Evolutionary conservation across 2,113 vertebrate species (phyloP).

Genomic region (Coptodon rendalli): DNA sequence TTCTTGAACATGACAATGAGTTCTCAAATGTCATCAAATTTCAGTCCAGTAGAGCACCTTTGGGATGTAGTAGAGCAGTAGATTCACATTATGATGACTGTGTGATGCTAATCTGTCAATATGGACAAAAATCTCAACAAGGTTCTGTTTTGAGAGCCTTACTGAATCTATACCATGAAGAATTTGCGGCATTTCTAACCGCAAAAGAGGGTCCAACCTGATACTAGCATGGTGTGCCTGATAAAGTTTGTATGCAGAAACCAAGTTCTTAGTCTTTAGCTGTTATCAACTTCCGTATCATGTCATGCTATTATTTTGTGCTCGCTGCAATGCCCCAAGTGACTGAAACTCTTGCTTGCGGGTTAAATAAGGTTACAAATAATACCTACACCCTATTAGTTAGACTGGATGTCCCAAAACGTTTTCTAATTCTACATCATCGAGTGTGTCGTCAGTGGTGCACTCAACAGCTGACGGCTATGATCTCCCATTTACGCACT

Average conservation of each 20-base stretch:
- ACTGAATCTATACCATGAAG: not conserved
- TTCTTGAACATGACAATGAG: not conserved
- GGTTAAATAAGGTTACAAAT: not conserved
- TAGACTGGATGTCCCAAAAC: not conserved
- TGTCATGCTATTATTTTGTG: not conserved
- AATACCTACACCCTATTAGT: not conserved
- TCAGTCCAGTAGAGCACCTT: not conserved
- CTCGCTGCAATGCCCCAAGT: not conserved
- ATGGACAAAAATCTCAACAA: not conserved
- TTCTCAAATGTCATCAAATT: not conserved
- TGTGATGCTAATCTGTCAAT: not conserved
- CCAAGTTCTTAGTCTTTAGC: not conserved
- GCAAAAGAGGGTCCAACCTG: not conserved
- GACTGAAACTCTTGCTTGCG: not conserved
- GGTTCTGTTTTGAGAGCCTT: not conserved
- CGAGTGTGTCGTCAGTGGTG: not conserved
- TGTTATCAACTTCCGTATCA: not conserved
- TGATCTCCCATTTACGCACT: not conserved
- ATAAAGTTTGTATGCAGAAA: not conserved
- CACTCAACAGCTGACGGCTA: not conserved
- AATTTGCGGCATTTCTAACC: not conserved
- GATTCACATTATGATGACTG: not conserved
- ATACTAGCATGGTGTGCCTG: not conserved
- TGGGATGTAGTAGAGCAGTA: not conserved
- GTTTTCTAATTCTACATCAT: not conserved